Conservation (phyloP, 2,113 vertebrate genomes). For the Mormyrus iriodes region DNA sequence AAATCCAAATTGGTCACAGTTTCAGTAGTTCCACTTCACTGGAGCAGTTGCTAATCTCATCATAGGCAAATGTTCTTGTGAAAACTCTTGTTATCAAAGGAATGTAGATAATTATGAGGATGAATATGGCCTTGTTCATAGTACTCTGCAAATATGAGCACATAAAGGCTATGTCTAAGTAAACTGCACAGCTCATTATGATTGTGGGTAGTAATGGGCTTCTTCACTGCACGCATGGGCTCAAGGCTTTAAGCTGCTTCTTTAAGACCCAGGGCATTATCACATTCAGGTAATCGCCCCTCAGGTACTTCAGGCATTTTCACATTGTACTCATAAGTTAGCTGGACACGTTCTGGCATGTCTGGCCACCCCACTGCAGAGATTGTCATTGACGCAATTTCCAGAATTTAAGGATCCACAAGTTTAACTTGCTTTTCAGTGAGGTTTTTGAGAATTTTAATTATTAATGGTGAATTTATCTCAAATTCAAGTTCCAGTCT, state of each 20-base stretch:
- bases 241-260: not conserved
- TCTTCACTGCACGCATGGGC: not conserved
- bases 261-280: not conserved
- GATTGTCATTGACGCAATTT: not conserved
- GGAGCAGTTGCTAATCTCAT: not conserved
- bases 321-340: not conserved
- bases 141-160: not conserved
- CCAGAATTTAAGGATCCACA: not conserved
- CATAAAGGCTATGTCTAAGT: not conserved
- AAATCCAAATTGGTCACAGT: not conserved
- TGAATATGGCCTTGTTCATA: not conserved
- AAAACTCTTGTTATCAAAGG: not conserved
- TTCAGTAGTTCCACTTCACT: not conserved
- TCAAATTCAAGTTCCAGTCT: not conserved
- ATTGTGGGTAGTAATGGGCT: not conserved
- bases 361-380: not conserved
- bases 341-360: not conserved
- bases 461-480: not conserved
- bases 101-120: not conserved
- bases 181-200: not conserved
- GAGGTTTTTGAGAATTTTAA: not conserved
- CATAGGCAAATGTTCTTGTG: not conserved
- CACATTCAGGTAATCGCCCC: not conserved
- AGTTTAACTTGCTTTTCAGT: not conserved
- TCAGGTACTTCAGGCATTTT: not conserved